Base-by-base conservation (phyloP, 2,113 vertebrate species). In the Polyodon spathula region DNA sequence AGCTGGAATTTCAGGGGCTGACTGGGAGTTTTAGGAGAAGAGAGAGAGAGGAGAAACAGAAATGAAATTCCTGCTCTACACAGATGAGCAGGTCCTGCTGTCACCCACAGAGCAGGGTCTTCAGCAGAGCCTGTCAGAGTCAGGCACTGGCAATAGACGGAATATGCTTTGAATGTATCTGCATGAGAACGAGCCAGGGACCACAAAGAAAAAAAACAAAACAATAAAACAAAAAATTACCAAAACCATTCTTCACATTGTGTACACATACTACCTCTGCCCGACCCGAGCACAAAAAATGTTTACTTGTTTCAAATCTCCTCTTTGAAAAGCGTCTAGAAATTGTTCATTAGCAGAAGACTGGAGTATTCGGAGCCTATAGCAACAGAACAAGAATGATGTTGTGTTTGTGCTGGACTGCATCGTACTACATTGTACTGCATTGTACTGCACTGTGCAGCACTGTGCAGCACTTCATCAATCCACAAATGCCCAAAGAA, bases 381-480 rank as follows among this genome's bases (percentile, higher is more conserved):
- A 73, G 78, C 59, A 74, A 72, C 67, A 46, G 37, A 12, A 40
- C 63, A 68, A 67, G 59, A 56, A 66, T 64, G 60, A 5, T 10
- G 46, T 40, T 46, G 27, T 12, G 11, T 16, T 37, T 60, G 46
- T 46, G 41, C 4, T 55, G 39, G 61, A 63, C 59, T n/a, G n/a
- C n/a, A n/a, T n/a, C n/a, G n/a, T n/a, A n/a, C 62, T 56, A 62
- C 59, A 53, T 37, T 50, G 50, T 38, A 40, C 8, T 14, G 38
- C 37, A 15, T 43, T 58, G 39, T 41, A n/a, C 10, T 37, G 15
- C 40, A 38, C 39, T 55, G n/a, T n/a, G n/a, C n/a, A n/a, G n/a
- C n/a, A n/a, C n/a, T 58, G 39, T 41, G 17, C 10, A 16, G 15
- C 40, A 38, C 39, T 55, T 60, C 40, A 37, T 56, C n/a, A 53